Base-by-base conservation (phyloP, 2,797 vertebrate species). In the Selene dorsalis region DNA sequence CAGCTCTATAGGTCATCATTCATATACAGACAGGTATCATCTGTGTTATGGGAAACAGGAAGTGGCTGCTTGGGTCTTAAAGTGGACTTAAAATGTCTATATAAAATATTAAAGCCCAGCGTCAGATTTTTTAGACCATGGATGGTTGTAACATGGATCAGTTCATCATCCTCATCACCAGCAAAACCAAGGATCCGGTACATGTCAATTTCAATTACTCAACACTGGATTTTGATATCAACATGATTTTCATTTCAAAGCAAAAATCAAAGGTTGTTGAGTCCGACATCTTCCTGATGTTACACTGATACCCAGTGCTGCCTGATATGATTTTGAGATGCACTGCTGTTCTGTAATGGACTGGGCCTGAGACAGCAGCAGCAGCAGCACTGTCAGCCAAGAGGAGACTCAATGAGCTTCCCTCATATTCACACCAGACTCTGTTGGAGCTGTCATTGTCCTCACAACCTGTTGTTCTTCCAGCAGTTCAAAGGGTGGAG, bases 1-100 rank as follows among this genome's bases (percentile, higher is more conserved):
- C 30, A 57, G 47, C 69, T 61, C 50, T 38, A 38, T 6, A 59
- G 79, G 70, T 66, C 59, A 84, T 84, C 66, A 63, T 79, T 89
- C 59, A 75, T 62, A 35, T 35, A 35, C 32, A 35, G 7, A 24
- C 52, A 64, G 61, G 45, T 9, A 55, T 18, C 2, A 6, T 47
- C 30, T 73, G 62, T 75, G 45, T 35, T 80, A 73, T 43, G 62
- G 28, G 66, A 71, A 73, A 70, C 22, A 78, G 28, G 45, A 73
- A 57, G 7, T 18, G 39, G 13, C 17, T 55, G 45, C 50, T n/a
- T 20, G 47, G 55, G 28, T 60, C 9, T 41, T 14, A 14, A 41
- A 13, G 12, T 14, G 39, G 12, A 28, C 17, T n/a, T n/a, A n/a
- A n/a, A n/a, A 26, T 28, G 18, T 62, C 6, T 26, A 7, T 9